A percentile compares a stretch with the other conserved stretches of the same genome.
These are phyloP conservation scores for Oncopeltus fasciatus DNA, from an alignment of 1,140 invertebrate genomes.

Conservation along the genomic window DNA sequence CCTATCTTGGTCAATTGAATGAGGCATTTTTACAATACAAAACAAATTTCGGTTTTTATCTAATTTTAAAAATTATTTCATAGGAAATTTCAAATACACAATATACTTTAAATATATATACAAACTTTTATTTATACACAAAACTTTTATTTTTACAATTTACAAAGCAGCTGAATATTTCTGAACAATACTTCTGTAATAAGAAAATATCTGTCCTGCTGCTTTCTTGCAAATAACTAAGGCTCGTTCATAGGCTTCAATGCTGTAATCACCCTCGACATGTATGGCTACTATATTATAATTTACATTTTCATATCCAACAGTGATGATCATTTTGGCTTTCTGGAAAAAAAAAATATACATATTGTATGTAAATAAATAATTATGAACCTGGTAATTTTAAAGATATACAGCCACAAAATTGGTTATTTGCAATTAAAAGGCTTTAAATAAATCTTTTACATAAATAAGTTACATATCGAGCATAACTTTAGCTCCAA, in stretches of 20 bases:
- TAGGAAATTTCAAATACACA: not conserved
- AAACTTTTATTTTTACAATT: not conserved
- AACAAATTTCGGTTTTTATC: not conserved
- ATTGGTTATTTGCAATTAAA: too few species aligned
- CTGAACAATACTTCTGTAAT: conserved; percentile 5
- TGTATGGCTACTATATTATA: conserved; percentile 8
- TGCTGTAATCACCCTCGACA: conserved; percentile 2
- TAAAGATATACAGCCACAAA: too few species aligned
- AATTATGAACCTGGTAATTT: too few species aligned
- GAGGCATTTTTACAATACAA: not conserved
- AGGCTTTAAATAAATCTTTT: too few species aligned
- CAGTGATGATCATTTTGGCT: conserved; percentile 5
- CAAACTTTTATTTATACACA: not conserved
- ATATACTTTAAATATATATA: not conserved
- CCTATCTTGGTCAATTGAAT: not conserved
- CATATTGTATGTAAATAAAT: too few species aligned
- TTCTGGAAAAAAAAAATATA: conserved; percentile 12
- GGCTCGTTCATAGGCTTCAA: not conserved
- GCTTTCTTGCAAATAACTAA: conserved; percentile 5
- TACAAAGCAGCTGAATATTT: conserved; percentile 7
- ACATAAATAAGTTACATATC: too few species aligned
- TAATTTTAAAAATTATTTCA: not conserved
- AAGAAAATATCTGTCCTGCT: conserved; percentile 6
- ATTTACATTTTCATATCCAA: conserved; percentile 10
- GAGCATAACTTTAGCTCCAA: too few species aligned